Base-by-base conservation (phyloP, 2,797 vertebrate genomes). In the Etheostoma perlongum region DNA sequence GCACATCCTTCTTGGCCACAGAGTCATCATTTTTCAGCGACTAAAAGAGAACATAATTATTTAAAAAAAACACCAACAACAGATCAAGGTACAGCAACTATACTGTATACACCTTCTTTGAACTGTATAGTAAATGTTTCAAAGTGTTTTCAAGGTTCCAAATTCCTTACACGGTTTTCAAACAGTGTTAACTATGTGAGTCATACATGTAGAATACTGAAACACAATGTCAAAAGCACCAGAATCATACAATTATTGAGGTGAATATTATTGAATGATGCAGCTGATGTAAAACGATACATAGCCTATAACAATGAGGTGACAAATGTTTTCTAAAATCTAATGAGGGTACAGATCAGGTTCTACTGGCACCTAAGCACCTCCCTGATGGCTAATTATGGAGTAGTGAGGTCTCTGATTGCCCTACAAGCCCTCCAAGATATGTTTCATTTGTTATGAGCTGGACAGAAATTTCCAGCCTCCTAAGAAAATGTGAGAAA, bases 21-120 rank as follows among this genome's bases (percentile, higher is more conserved):
- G 95, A 95, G 85, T 97, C 97, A 78, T 96, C 96, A 53, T 95
- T 97, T 96, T 97, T 99, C 94, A 98, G 92, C 52, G 96, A 94
- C 98, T 99, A 76, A 84, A 83, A 94, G 81, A 65, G 82, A 93
- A 89, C 71, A 86, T 66, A 5, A 27, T 57, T 8, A 62, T 16
- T 78, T 81, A 14, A 82, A 78, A 81, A 57, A 57, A 30, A 57
- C 30, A 21, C 19, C 48, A 2, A 54, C 7, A 52, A 25, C 33
- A 53, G 44, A 52, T 23, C 2, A 5, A 40, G 6, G 57, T 9
- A 67, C 52, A 55, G 23, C 46, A 72, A 76, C 81, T 12, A 65
- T 5, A 42, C 47, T 49, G 33, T 10, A 27, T 7, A 19, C 13
- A 51, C 12, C 52, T 21, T 16, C 19, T 14, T 57, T 53, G 30